Base-by-base conservation (phyloP, 2,888 invertebrate species). In the Sminthurinus aureus region DNA sequence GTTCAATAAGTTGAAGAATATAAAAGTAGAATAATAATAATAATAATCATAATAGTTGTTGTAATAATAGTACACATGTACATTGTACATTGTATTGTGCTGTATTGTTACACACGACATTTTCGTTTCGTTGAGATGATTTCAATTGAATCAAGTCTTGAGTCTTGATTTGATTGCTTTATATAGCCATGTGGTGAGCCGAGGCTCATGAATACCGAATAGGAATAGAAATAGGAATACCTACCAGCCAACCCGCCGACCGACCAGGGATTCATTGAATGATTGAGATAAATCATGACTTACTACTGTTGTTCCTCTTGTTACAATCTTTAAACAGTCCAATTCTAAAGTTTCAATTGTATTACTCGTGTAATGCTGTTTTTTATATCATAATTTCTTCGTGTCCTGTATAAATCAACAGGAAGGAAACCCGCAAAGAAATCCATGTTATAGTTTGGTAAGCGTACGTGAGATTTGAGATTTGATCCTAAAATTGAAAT, bases 111-210 rank as follows among this genome's bases (percentile, higher is more conserved):
- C 38, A 38, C 38, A 38, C 38, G 38, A 6, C 38, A 38, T 38
- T 38, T 38, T 38, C 38, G 26, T 71, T 79, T 83, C 73, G 74
- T 73, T 83, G 78, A 83, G 83, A 83, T 83, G 83, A 83, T 74
- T 83, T 83, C 79, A 79, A 84, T 81, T 84, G 81, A 84, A 84
- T 84, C 58, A 81, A 81, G 83, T 26, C 66, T 81, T 84, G 84
- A 81, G 83, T 26, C 66, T 81, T 84, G 84, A 84, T 84, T 84
- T 84, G 84, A 84, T 81, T 84, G 84, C 84, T 84, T 84, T 80
- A 84, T 84, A 81, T 76, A 73, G 83, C 24, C 74, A 74, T 78
- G 74, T 78, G 74, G 74, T 81, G 81, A 81, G 81, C 67, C 6
- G 38, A 38, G 38, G 3, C 38, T 79, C 73, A 74, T 81, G 81